A percentile compares a stretch with the other conserved stretches of the same genome.
These are phyloP conservation scores for Strigamia transsilvanica DNA, from an alignment of 2,888 invertebrate genomes.

Conservation along the genomic window DNA sequence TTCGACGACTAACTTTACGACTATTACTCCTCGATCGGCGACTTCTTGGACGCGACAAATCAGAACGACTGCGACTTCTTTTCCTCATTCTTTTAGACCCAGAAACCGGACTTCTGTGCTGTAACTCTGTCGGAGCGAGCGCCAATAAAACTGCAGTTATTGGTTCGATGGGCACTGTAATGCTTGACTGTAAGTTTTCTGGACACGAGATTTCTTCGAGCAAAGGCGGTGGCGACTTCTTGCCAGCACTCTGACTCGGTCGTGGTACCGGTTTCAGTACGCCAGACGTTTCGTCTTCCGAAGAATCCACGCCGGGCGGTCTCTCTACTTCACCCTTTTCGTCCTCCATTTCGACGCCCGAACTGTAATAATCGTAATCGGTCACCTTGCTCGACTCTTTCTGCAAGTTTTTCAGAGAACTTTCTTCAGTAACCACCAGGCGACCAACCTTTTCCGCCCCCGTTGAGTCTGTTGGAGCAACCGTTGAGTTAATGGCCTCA, in stretches of 20 bases:
- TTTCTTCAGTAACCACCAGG: not conserved
- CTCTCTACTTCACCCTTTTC: not conserved
- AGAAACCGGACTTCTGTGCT: not conserved
- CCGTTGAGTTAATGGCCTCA: not conserved
- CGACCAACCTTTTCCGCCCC: constrained; percentile 6
- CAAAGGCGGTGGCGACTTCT: not conserved
- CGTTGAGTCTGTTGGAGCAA: not conserved
- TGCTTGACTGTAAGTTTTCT: constrained; percentile 48
- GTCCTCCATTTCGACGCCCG: constrained; percentile 51
- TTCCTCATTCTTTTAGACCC: constrained; percentile 3
- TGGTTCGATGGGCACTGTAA: not conserved
- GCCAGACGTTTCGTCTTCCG: not conserved
- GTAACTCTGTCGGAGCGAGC: not conserved
- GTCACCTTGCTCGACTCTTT: not conserved
- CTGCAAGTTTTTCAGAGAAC: not conserved
- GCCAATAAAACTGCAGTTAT: not conserved
- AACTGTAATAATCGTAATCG: constrained; percentile 44
- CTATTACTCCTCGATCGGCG: constrained; percentile 51
- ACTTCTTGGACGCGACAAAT: constrained; percentile 26
- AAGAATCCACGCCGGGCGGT: constrained; percentile 6
- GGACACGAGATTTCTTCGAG: constrained; percentile 50
- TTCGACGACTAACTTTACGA: constrained; percentile 51
- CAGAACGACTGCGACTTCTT: constrained; percentile 11
- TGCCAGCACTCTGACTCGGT: not conserved
- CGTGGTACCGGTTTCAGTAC: not conserved